Percentiles rank a stretch among this genome's conserved stretches.
phyloP scores from a whole-genome alignment of 2,113 vertebrate genomes.

The Chaenocephalus aceratus region DNA sequence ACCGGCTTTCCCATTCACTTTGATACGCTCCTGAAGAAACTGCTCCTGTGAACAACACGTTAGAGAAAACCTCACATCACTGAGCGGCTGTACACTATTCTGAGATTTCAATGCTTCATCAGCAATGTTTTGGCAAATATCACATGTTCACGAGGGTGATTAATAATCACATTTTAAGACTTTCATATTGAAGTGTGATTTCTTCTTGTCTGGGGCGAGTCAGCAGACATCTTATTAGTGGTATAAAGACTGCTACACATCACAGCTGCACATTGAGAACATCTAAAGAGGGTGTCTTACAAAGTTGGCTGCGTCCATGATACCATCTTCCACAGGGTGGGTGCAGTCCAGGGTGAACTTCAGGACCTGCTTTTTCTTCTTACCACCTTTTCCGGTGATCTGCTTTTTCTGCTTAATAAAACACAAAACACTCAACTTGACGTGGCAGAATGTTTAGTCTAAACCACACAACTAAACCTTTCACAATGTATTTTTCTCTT shows the following conservation, averaged over 20 bases:
- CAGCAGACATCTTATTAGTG: not conserved
- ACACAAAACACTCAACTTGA: not conserved
- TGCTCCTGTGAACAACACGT: conserved; percentile 86
- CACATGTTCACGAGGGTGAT: not conserved
- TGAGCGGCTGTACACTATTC: too few species aligned
- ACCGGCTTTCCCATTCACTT: conserved; percentile 95
- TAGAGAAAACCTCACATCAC: not conserved
- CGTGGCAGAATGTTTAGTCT: not conserved
- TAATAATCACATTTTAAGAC: not conserved
- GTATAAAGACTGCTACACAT: not conserved
- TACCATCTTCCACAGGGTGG: conserved; percentile 97
- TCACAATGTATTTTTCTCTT: too few species aligned
- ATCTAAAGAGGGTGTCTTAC: conserved; percentile 70
- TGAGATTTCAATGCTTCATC: not conserved
- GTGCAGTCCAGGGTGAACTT: conserved; percentile 98
- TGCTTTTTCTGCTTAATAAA: conserved; percentile 77
- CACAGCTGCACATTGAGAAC: not conserved
- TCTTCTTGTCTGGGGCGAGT: not conserved
- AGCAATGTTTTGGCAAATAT: not conserved
- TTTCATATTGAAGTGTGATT: too few species aligned
- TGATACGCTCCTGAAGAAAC: conserved; percentile 97
- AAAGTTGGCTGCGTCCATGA: conserved; percentile 98
- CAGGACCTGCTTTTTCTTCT: conserved; percentile 97
- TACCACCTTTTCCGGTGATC: conserved; percentile 85
- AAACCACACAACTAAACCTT: not conserved